Percentiles rank a stretch among this genome's conserved stretches.
phyloP scores from a whole-genome alignment of 2,797 vertebrate genomes.

The Tinamus major region DNA sequence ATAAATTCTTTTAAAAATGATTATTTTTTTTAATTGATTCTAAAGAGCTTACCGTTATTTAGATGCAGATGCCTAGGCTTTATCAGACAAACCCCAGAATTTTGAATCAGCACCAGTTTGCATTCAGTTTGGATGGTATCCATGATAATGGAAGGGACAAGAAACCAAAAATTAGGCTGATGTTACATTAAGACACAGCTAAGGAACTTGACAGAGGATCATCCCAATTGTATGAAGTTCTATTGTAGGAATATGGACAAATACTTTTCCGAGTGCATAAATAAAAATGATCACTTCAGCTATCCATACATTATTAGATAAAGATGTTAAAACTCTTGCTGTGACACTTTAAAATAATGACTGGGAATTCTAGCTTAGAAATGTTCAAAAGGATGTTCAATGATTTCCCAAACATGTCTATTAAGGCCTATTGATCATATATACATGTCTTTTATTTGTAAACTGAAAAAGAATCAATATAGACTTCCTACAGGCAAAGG shows the following conservation, averaged over 20 bases:
- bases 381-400: neutral
- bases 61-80: neutral
- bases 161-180: neutral
- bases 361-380: neutral
- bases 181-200: neutral
- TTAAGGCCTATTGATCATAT: neutral
- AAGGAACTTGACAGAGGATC: neutral
- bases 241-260: neutral
- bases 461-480: neutral
- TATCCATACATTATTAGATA: neutral
- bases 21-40: neutral
- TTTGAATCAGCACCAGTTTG: neutral
- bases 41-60: neutral
- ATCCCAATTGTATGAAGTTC: neutral
- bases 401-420: neutral
- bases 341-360: neutral
- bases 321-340: neutral
- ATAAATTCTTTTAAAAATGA: neutral
- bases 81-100: neutral
- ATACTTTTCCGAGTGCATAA: fast-evolving
- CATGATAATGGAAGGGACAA: fast-evolving
- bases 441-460: fast-evolving
- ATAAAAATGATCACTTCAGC: neutral
- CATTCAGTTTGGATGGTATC: neutral
- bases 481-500: neutral